These are phyloP conservation scores for Dascillus cervinus DNA, from an alignment of 2,888 invertebrate species.

Conservation along the genomic window DNA sequence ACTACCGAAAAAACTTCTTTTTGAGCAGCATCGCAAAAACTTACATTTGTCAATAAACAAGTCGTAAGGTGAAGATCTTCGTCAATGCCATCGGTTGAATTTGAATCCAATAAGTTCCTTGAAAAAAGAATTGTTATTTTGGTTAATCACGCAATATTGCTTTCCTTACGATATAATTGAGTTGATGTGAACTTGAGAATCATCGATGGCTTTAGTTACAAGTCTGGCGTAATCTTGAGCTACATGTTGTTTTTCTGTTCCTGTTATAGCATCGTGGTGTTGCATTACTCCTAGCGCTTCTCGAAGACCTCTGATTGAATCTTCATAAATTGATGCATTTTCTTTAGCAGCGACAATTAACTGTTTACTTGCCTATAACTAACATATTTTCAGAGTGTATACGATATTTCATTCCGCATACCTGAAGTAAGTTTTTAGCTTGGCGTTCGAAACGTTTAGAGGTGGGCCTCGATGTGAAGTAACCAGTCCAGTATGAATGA, in stretches of 20 bases:
- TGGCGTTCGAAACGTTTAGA: constrained; percentile 69
- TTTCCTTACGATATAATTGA: constrained; percentile 8
- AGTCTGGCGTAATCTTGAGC: constrained; percentile 80
- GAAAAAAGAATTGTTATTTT: too few species aligned
- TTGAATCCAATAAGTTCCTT: constrained; percentile 1
- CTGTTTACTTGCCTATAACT: constrained; percentile 59
- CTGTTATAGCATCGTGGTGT: constrained; percentile 88
- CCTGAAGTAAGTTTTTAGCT: constrained; percentile 70
- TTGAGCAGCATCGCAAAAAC: constrained; percentile 64
- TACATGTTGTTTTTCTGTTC: constrained; percentile 80
- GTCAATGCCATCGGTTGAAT: background rate
- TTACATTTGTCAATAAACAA: constrained; percentile 67
- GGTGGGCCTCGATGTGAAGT: constrained; percentile 75
- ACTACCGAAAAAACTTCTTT: constrained; percentile 59
- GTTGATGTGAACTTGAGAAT: constrained; percentile 38
- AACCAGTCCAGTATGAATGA: constrained; percentile 91
- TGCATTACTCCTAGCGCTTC: constrained; percentile 80
- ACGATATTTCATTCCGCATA: constrained; percentile 25
- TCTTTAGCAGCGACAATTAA: constrained; percentile 49
- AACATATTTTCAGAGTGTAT: constrained; percentile 24
- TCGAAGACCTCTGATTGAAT: constrained; percentile 52
- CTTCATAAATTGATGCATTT: constrained; percentile 38
- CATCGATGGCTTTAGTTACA: constrained; percentile 58
- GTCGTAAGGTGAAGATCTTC: constrained; percentile 35
- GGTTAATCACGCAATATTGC: too few species aligned